These are phyloP conservation scores for Vollenhovia emeryi DNA, from an alignment of 1,140 invertebrate genomes.

Conservation along the genomic window DNA sequence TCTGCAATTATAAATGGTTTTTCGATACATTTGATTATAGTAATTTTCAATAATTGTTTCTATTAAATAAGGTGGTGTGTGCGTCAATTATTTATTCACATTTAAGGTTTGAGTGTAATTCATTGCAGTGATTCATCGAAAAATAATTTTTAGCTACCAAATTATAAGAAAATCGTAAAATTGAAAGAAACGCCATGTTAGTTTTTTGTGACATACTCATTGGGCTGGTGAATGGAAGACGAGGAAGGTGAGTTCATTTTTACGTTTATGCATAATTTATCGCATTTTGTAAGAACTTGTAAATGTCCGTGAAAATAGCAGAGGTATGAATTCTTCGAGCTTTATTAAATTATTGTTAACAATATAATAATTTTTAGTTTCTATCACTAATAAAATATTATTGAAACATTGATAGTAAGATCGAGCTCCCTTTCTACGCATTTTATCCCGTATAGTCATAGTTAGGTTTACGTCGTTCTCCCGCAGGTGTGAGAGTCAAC, in stretches of 20 bases:
- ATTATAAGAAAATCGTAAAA: not conserved
- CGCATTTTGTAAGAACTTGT: not conserved
- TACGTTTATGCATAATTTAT: not conserved
- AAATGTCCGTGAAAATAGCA: not conserved
- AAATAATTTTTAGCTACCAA: not conserved
- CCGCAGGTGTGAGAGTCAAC: not conserved
- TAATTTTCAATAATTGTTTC: not conserved
- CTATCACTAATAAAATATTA: too few species aligned
- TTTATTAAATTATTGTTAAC: not conserved
- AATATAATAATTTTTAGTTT: too few species aligned
- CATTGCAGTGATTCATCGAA: not conserved
- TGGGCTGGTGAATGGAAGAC: conserved; percentile 67
- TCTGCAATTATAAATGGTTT: not conserved
- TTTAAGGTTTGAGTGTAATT: too few species aligned
- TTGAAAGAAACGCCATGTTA: conserved; percentile 66
- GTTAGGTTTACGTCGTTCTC: not conserved
- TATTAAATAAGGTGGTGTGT: not conserved
- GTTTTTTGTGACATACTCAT: conserved; percentile 75
- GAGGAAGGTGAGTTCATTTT: conserved; percentile 67
- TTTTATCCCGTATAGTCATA: not conserved
- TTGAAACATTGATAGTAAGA: not conserved
- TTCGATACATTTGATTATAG: not conserved
- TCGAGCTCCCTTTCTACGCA: not conserved
- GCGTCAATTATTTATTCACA: not conserved
- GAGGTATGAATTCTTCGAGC: not conserved